Base-by-base conservation (phyloP, 64 coral and sea anemone species). In the Hydrozoanthus tunicans region DNA sequence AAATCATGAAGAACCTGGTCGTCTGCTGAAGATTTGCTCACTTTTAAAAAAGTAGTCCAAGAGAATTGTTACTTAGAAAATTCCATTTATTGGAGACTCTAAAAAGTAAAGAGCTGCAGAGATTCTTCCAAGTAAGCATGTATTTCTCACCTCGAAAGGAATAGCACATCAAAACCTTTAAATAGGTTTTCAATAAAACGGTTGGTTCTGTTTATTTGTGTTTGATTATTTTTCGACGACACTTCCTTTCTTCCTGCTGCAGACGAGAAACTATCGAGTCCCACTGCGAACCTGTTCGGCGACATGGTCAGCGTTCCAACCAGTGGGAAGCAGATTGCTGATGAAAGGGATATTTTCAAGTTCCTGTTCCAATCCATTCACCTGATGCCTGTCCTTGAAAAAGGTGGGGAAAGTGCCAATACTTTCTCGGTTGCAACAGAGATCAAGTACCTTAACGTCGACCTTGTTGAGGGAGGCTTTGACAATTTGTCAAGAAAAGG, bases 241-340 rank as follows among this genome's bases (percentile, higher is more conserved):
- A 32, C 23, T 17, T 73, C 53, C 68, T 7, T 77, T 59, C 20
- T 85, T 56, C 86, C 51, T 51, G n/a, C 32, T 43, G 75, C 68
- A 67, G 91, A 11, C 59, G 70, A 78, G 8, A 89, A 64, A 74
- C 3, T 86, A 76, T 92, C 56, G 68, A 85, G 91, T 53, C 78
- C 60, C 43, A 82, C 77, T n/a, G 70, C 69, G 5, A 93, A 83
- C 20, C 25, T 92, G 14, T 93, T 93, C 56, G 92, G 92, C 27
- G 94, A 99, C 74, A 99, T 99, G 97, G 94, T 99, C 58, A 99
- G 97, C 62, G 94, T 96, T 58, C 97, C 97, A 51, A 99, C 97
- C n/a, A 99, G 97, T 84, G 97, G 97, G 23, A 99, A 99, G 89
- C 89, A 99, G 82, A 99, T 99, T 10, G 92, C 94, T 92, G 97